These are phyloP conservation scores for Thereuonema tuberculata DNA, from an alignment of 1,140 invertebrate genomes.

Conservation along the genomic window DNA sequence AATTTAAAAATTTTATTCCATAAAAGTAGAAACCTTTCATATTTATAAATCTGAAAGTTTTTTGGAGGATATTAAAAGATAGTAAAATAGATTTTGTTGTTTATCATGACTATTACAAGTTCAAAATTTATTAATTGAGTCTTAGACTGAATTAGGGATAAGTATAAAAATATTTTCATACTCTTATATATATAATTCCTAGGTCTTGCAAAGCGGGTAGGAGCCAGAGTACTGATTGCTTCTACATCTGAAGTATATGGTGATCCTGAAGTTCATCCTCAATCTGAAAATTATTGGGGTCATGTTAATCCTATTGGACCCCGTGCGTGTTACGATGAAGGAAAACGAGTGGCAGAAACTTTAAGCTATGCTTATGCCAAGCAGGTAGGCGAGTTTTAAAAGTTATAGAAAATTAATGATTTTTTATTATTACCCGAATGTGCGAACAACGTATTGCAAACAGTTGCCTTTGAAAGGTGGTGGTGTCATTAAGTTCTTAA, in stretches of 20 bases:
- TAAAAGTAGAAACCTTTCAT: no score
- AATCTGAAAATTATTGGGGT: conserved; percentile 93
- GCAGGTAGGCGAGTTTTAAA: conserved; percentile 42
- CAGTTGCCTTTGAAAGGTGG: no score
- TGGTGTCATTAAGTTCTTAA: no score
- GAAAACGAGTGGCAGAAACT: conserved; percentile 92
- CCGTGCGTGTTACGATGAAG: conserved; percentile 97
- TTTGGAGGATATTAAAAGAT: no score
- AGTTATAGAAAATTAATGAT: no score
- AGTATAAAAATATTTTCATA: background rate
- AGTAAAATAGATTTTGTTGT: no score
- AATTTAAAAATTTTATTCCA: no score
- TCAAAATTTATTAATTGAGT: background rate
- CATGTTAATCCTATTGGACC: conserved; percentile 96
- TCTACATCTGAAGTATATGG: conserved; percentile 98
- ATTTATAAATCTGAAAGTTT: no score
- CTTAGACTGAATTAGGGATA: background rate
- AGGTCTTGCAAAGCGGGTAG: conserved; percentile 84
- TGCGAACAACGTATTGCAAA: no score
- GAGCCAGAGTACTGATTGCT: conserved; percentile 86
- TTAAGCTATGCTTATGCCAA: conserved; percentile 93
- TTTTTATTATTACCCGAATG: no score
- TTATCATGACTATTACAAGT: background rate
- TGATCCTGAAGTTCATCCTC: conserved; percentile 92
- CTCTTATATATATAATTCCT: no score